These are phyloP conservation scores for Antheraea pernyi DNA, from an alignment of 1,140 invertebrate genomes.

Conservation along the genomic window DNA sequence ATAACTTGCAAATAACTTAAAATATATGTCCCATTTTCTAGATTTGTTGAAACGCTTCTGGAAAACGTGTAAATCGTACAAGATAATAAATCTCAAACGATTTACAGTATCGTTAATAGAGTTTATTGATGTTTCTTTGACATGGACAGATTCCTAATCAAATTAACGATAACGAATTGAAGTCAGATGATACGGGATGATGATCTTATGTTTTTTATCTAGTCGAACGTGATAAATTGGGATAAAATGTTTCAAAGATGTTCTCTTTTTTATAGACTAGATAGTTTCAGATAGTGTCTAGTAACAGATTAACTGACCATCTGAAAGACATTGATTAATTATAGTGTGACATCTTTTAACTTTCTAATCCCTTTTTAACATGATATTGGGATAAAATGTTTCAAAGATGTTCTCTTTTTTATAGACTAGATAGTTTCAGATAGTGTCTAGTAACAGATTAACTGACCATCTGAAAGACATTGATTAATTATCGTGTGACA, in stretches of 20 bases:
- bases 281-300: neutral
- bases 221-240: neutral
- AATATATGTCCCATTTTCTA: constrained; percentile 21
- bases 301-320: neutral
- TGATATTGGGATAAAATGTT: neutral
- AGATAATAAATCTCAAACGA: constrained; percentile 19
- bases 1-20: constrained; percentile 14
- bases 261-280: neutral
- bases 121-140: constrained; percentile 23
- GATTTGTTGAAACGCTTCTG: constrained; percentile 7
- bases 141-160: constrained; percentile 4
- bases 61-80: constrained; percentile 27
- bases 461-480: neutral
- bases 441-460: neutral
- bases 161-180: neutral
- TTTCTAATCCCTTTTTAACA: neutral
- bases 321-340: neutral
- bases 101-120: constrained; percentile 30
- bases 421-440: neutral
- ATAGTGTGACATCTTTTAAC: neutral
- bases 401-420: neutral
- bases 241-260: neutral
- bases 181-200: neutral
- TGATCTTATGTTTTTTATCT: neutral
- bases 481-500: neutral